phyloP scores from a whole-genome alignment of 2,888 invertebrate genomes.

The Chironomus tentans region DNA sequence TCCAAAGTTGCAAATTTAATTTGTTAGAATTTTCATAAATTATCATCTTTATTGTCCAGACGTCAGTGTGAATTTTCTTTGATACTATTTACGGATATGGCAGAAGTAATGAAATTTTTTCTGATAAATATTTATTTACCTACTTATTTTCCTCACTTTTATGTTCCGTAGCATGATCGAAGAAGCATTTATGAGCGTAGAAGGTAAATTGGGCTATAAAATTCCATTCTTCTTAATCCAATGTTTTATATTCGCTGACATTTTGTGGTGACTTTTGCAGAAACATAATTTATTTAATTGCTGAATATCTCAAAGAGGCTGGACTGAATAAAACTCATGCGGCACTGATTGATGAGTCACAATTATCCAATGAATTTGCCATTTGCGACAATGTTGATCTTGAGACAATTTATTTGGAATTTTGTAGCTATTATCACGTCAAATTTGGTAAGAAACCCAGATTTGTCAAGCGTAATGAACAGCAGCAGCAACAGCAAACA shows the following conservation, averaged over 20 bases:
- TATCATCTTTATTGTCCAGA: not conserved
- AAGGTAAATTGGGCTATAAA: constrained; percentile 1
- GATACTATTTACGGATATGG: not conserved
- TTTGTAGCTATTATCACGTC: constrained; percentile 73
- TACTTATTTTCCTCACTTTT: not conserved
- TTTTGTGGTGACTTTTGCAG: constrained; percentile 29
- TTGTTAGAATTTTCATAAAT: not conserved
- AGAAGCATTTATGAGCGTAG: constrained; percentile 18
- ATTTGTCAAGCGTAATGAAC: constrained; percentile 50
- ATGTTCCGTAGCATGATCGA: constrained; percentile 18
- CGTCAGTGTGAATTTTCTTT: not conserved
- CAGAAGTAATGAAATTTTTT: not conserved
- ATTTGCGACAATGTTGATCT: constrained; percentile 89
- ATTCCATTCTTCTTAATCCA: too few relatives aligned
- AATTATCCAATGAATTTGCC: constrained; percentile 54
- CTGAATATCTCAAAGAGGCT: constrained; percentile 57
- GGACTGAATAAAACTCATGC: constrained; percentile 56
- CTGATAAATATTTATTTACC: not conserved
- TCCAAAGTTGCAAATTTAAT: too few relatives aligned
- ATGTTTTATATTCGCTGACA: not conserved
- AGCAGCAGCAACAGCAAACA: not conserved
- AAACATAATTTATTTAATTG: constrained; percentile 54
- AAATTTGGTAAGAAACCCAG: constrained; percentile 81
- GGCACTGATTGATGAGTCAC: constrained; percentile 60
- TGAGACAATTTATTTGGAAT: constrained; percentile 80